Base-by-base conservation (phyloP, 2,113 vertebrate species). In the Ranitomeya variabilis region DNA sequence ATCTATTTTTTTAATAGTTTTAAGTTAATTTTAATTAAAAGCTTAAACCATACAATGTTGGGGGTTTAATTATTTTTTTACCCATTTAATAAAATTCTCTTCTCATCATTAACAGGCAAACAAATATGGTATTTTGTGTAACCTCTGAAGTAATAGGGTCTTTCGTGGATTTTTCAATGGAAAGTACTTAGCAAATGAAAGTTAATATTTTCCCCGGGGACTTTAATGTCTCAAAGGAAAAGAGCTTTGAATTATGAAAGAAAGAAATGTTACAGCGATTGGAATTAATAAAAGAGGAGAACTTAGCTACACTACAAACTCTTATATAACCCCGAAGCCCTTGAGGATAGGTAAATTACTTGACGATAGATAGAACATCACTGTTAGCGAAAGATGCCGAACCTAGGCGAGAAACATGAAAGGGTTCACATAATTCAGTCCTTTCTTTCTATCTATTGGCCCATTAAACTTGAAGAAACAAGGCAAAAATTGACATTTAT, bases 21-120 rank as follows among this genome's bases (percentile, higher is more conserved):
- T 62, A 23, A 64, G 21, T 81, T 82, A 83, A 88, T 74, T 23
- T 81, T 83, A 88, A 88, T 88, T 88, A 88, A 88, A 88, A 76
- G 52, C 23, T 55, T 76, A 55, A 76, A 60, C 60, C 52, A 76
- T 83, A 83, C 87, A 83, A 88, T 83, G 66, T 64, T 82, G 79
- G 69, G 26, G 57, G 74, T 83, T 81, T 88, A 88, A 88, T 88
- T 88, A 88, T 88, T 64, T 88, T 88, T 80, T 45, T 45, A 45
- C 37, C 64, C 57, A 83, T 88, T 88, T 88, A 31, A 74, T 60
- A 51, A 83, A 76, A 76, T 69, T 55, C 80, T 86, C 18, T 82
- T 80, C 79, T 81, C 54, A 83, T 88, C 87, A 88, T 88, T 88
- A 88, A 59, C 26, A 76, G 79, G 60, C 73, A 86, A 86, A 88